A percentile compares a stretch with the other conserved stretches of the same genome.
Conservation (phyloP, 2,888 invertebrate species). For the Didymodactylos carnosus region DNA sequence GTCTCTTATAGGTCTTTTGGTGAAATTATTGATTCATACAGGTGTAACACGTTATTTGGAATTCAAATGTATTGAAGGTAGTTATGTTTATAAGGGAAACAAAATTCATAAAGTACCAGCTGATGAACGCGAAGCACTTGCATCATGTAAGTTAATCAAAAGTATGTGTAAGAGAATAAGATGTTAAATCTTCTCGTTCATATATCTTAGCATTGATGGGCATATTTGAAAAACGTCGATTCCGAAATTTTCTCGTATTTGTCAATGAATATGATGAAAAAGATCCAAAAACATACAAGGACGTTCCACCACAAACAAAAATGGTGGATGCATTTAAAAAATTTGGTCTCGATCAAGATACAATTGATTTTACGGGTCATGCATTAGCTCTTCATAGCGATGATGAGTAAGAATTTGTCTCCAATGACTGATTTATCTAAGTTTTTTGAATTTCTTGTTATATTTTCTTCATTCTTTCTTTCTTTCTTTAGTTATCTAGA, state of each 20-base stretch:
- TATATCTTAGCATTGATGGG: conserved; percentile 60
- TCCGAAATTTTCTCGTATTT: conserved; percentile 82
- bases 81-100: conserved; percentile 81
- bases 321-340: conserved; percentile 60
- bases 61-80: conserved; percentile 94
- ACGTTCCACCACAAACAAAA: conserved; percentile 44
- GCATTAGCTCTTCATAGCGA: conserved; percentile 66
- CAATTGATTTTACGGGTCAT: conserved; percentile 94
- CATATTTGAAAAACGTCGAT: conserved; percentile 92
- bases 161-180: background rate
- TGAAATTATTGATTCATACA: conserved; percentile 88
- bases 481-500: conserved; percentile 1
- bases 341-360: conserved; percentile 82
- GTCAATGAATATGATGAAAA: conserved; percentile 79
- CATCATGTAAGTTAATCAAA: conserved; percentile 40
- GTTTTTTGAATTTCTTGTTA: background rate
- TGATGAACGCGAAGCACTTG: conserved; percentile 84
- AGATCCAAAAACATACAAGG: conserved; percentile 64
- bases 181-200: too few species aligned
- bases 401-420: conserved; percentile 28
- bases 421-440: too few species aligned
- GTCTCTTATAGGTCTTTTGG: conserved; percentile 49
- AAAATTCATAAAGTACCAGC: conserved; percentile 95
- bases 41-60: conserved; percentile 94
- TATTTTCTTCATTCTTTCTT: background rate